Conservation (phyloP, 2,797 vertebrate species). For the Hippopotamyrus pictus region DNA sequence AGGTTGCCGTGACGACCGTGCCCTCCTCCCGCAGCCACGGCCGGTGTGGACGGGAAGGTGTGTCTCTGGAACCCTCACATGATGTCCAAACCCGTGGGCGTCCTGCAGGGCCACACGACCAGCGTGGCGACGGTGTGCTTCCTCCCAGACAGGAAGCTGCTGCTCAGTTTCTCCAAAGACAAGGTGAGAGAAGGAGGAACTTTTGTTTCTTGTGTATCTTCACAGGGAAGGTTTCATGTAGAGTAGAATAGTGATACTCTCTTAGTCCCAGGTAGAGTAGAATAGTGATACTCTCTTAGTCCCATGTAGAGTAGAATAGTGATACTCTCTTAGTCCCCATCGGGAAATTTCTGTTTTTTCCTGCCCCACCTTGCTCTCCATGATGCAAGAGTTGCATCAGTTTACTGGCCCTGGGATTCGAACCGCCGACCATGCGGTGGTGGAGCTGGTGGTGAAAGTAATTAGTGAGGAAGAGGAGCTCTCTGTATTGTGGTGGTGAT, state of each 20-base stretch:
- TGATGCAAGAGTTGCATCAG: neutral
- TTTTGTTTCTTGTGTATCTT: slow-evolving; percentile 33
- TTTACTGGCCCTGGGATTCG: neutral
- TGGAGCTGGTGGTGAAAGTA: neutral
- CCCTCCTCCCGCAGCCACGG: slow-evolving; percentile 60
- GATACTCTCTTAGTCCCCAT: neutral
- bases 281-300: neutral
- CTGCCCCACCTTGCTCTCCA: no score
- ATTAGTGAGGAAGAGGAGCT: slow-evolving; percentile 45
- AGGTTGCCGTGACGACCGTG: neutral
- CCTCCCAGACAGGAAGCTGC: slow-evolving; percentile 62
- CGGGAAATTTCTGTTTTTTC: no score
- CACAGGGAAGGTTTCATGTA: no score
- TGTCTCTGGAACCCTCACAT: slow-evolving; percentile 77
- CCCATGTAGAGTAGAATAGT: neutral
- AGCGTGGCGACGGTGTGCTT: slow-evolving; percentile 65
- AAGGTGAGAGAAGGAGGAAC: slow-evolving; percentile 54
- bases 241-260: neutral
- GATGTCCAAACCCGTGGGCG: slow-evolving; percentile 60
- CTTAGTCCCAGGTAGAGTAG: no score
- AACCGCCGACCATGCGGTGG: neutral
- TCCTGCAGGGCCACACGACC: slow-evolving; percentile 61
- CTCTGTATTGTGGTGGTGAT: neutral
- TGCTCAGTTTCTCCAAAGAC: slow-evolving; percentile 75
- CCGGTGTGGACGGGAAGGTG: slow-evolving; percentile 68